Percentiles rank a stretch among this genome's conserved stretches.
Evolutionary conservation across 2,113 vertebrate genomes (phyloP).

Genomic region (Mastomys natalensis): DNA sequence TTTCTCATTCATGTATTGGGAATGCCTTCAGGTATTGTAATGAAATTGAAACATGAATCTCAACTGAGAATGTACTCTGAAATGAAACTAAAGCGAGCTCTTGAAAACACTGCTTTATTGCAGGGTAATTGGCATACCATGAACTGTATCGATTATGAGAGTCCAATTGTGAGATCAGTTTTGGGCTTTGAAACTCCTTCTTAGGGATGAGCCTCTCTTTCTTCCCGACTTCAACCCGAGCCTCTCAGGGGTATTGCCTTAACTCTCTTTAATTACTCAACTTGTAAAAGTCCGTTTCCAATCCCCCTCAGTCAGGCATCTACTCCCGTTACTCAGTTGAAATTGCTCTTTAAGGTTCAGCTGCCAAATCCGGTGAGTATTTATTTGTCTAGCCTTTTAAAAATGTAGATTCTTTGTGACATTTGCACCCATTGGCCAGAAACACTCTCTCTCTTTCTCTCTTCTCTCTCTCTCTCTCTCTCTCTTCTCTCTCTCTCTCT

Average conservation of each 20-base stretch:
- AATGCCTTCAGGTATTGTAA: background rate
- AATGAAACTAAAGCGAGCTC: conserved; percentile 1
- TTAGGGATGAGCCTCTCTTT: background rate
- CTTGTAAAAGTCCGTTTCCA: background rate
- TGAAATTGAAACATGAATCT: conserved; percentile 48
- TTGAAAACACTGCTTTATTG: conserved; percentile 6
- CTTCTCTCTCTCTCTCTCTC: no score
- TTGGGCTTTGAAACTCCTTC: background rate
- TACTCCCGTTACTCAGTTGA: background rate
- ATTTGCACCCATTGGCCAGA: background rate
- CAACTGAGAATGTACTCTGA: conserved; percentile 16
- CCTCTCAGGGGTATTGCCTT: background rate
- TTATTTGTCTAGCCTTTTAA: background rate
- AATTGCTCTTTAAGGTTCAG: background rate
- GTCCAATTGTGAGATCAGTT: background rate
- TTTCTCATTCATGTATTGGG: background rate
- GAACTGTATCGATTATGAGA: background rate
- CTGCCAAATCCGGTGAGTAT: background rate
- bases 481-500: no score
- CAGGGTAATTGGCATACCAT: background rate
- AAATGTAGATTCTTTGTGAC: background rate
- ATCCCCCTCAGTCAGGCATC: background rate
- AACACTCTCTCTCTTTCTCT: no score
- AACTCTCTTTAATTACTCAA: conserved; percentile 38
- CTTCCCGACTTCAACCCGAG: background rate